Percentiles rank a stretch among this genome's conserved stretches.
Evolutionary conservation across 1,140 invertebrate species (phyloP).

Genomic region (Pomacea maculata): DNA sequence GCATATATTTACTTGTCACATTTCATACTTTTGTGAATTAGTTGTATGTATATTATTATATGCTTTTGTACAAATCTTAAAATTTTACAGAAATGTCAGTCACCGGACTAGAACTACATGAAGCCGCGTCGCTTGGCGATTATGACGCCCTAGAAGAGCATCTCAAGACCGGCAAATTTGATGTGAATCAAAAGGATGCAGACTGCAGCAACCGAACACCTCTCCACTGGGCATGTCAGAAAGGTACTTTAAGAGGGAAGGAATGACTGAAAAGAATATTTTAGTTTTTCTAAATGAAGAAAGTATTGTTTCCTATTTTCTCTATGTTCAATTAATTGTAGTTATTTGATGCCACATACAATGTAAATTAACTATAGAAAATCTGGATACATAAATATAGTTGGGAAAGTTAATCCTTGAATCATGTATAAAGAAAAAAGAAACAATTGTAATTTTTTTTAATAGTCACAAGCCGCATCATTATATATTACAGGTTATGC

Average conservation of each 20-base stretch:
- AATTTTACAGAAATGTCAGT: conserved; percentile 6
- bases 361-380: no score
- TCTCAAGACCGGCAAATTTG: conserved; percentile 52
- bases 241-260: conserved; percentile 44
- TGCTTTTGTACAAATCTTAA: no score
- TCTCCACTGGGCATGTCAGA: conserved; percentile 61
- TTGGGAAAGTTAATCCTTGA: no score
- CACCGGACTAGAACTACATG: conserved; percentile 57
- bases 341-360: no score
- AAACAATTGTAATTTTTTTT: no score
- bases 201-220: conserved; percentile 57
- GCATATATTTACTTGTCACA: no score
- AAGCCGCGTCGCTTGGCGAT: conserved; percentile 58
- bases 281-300: background rate
- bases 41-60: no score
- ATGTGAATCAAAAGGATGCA: conserved; percentile 57
- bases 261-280: background rate
- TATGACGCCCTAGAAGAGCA: conserved; percentile 57
- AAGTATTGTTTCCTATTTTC: no score
- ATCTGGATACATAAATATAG: no score
- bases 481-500: conserved; percentile 50
- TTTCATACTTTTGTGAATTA: no score
- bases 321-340: no score
- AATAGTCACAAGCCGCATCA: background rate
- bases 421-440: no score